Base-by-base conservation (phyloP, 2,113 vertebrate genomes). In the Lepus timidus region DNA sequence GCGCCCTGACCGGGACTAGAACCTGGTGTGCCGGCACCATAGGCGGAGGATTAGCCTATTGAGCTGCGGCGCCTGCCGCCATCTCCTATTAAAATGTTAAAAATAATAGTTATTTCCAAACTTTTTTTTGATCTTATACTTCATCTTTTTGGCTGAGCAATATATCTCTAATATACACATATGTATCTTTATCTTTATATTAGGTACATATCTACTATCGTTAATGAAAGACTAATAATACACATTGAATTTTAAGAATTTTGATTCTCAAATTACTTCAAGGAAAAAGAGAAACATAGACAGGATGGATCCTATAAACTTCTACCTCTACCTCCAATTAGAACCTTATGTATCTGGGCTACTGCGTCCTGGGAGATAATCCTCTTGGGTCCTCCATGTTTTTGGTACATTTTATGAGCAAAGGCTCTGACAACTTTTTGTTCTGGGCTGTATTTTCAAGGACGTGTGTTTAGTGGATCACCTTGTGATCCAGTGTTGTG, bases 161-260 rank as follows among this genome's bases (percentile, higher is more conserved):
- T 23, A 6, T 14, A 88, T 74, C 12, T 3, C 23, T 55, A 62
- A 82, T 9, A 70, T 29, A 29, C 61, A n/a, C 13, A 23, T 20
- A 0, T 68, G 31, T 75, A 55, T 39, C 36, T 91, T 33, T 75
- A 55, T 39, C 36, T 91, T 33, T 70, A 7, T 76, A 75, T 90
- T 71, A 93, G 20, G 3, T 58, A 3, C 29, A n/a, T 58, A 3
- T 22, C 33, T 67, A 12, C 22, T 76, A 29, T 90, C 31, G 71
- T 52, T 85, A 80, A 80, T 55, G 58, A 81, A 70, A 10, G 4
- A 80, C 65, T 68, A 75, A 75, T 89, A 89, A 68, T 76, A 76
- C 19, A 65, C 31, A 74, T 8, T 76, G 55, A 58, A 90, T 49
- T 87, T 73, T 58, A 80, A 81, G 12, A 44, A 23, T 55, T 51